phyloP scores from a whole-genome alignment of 2,888 invertebrate species.

The Eledona agricola region DNA sequence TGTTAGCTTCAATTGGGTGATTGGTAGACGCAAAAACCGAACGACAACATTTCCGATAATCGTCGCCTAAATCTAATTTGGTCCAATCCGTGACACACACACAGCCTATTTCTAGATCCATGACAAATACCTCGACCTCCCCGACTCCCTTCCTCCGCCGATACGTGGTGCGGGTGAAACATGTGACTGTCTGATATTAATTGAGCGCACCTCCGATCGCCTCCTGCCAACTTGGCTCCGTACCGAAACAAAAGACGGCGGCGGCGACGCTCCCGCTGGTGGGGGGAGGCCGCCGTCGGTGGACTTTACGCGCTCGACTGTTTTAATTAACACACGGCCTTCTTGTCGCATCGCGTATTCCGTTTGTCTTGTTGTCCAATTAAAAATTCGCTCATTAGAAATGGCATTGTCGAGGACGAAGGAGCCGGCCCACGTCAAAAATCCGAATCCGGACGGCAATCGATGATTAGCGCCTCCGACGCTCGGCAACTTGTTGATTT shows the following conservation, averaged over 20 bases:
- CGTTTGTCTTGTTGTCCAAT: conserved; percentile 55
- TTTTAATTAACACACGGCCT: conserved; percentile 21
- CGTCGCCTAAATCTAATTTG: conserved; percentile 41
- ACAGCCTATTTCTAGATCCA: conserved; percentile 42
- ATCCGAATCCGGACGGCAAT: no score
- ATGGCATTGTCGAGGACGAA: conserved; percentile 42
- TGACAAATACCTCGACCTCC: conserved; percentile 45
- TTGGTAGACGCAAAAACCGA: no score
- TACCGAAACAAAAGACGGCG: conserved; percentile 22
- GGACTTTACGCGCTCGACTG: not conserved
- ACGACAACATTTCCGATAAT: conserved; percentile 41
- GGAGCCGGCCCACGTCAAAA: no score
- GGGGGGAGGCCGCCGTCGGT: no score
- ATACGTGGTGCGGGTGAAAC: conserved; percentile 45
- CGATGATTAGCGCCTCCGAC: no score
- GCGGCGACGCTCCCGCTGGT: no score
- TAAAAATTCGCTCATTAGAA: conserved; percentile 55
- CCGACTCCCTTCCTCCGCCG: conserved; percentile 12
- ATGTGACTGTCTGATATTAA: conserved; percentile 47
- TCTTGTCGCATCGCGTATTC: conserved; percentile 44
- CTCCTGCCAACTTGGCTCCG: conserved; percentile 47
- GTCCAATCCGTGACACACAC: conserved; percentile 44
- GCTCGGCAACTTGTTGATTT: no score
- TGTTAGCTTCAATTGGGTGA: no score
- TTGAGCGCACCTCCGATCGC: conserved; percentile 49